Evolutionary conservation across 64 coral and sea anemone genomes (phyloP), one percentile per base, ranked within the genome.

Genomic region (Montipora efflorescens): DNA sequence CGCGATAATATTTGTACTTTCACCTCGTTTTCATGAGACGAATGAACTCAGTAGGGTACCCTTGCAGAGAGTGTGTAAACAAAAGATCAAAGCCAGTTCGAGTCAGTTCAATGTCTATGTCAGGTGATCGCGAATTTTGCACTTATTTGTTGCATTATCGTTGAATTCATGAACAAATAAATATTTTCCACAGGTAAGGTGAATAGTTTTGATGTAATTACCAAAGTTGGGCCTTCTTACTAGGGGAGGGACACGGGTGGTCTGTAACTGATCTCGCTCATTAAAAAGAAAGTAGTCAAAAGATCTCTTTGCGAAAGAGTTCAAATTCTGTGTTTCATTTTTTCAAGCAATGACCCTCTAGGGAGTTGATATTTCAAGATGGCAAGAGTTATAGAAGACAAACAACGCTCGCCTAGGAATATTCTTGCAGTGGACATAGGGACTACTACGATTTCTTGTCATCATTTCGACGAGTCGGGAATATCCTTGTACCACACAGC

Each of bases 371-470:
- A 72, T 75, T 46, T 15, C 8, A 85, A 70, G 44, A 85, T 85
- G 82, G 82, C 82, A 0, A 85, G 62, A 11, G 64, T 8, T 70
- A 22, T 4, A 4, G 82, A 85, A 15, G 7, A 2, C 67, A 70
- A 70, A 85, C 59, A 62, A n/a, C 62, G 19, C 9, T 21, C 44
- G 16, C 7, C 61, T 67, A 44, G 20, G 48, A 97, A 97, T 68
- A 94, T 97, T 48, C 94, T 99, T 72, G 89, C 97, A 43, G 67
- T 99, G 47, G 97, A 99, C 88, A 80, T 99, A 21, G 97, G 97
- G 5, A 96, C 94, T 5, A 99, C 97, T n/a, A 80, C 93, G 4
- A 79, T 99, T 16, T 83, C 75, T 19, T 93, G 97, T 47, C 92
- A 95, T 85, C 79, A 96, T 44, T 96, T 96, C 61, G 97, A 99